Evolutionary conservation across 2,113 vertebrate species (phyloP), one percentile per base, ranked within the genome.

Genomic region (Siniperca chuatsi): DNA sequence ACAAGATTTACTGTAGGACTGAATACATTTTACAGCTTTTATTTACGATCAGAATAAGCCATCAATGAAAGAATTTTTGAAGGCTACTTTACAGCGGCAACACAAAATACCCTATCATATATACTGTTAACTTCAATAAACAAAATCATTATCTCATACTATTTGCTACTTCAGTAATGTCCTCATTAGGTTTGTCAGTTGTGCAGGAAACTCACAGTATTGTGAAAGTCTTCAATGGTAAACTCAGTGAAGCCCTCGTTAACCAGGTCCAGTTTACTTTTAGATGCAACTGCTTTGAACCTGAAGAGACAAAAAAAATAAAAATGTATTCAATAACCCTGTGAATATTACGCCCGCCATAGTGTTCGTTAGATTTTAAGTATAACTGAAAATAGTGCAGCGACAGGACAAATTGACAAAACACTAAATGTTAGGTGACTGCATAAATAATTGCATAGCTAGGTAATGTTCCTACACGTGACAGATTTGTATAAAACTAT

Each of bases 161-260:
- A 23, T 40, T n/a, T 61, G 9, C 58, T 50, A 35, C 67, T 69
- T 50, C 3, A 5, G 21, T 25, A 15, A 62, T 7, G 13, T 68
- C 4, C 7, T 67, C 21, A 20, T 48, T 23, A n/a, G 13, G 37
- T 21, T 25, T 29, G 21, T 40, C 6, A 25, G 29, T 33, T 42
- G 8, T 20, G 1, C 2, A 52, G 29, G 11, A 55, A 86, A 94
- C 97, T 97, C 90, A 98, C 97, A 57, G 97, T 97, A 73, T 98
- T 98, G 89, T 98, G 97, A 94, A 98, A 98, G 88, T 98, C 97
- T 94, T 98, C 98, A 4, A 98, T 98, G 86, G 98, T 98, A 90
- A 98, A 98, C 86, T 98, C 97, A 0, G 97, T 98, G 89, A 98
- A 98, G 64, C 97, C 98, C 89, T 97, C 97, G 3, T 96, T 97